A percentile compares a stretch with the other conserved stretches of the same genome.
phyloP scores from a whole-genome alignment of 2,113 vertebrate species.

The Tychaedon coryphoeus region DNA sequence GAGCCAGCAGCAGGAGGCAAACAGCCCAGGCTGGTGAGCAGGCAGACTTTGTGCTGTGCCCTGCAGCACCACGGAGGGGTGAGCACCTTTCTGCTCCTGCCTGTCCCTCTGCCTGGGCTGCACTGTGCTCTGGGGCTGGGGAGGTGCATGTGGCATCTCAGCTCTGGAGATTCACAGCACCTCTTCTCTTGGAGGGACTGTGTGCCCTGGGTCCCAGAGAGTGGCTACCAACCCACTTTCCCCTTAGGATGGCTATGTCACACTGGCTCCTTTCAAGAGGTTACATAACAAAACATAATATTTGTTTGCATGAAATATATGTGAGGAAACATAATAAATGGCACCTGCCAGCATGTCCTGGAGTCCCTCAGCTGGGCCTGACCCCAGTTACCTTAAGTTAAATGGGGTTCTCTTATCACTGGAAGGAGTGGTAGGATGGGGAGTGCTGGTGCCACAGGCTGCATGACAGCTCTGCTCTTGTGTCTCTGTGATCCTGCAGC shows the following conservation, averaged over 20 bases:
- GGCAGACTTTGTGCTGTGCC: too few species aligned
- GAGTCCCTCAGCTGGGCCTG: not conserved
- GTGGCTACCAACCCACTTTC: not conserved
- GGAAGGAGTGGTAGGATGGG: not conserved
- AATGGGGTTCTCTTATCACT: not conserved
- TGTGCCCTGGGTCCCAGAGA: not conserved
- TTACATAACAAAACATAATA: not conserved
- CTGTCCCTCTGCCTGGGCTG: not conserved
- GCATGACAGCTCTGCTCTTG: not conserved
- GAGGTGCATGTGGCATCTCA: not conserved
- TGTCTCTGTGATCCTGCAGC: not conserved
- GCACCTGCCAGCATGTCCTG: not conserved
- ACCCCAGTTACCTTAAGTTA: not conserved
- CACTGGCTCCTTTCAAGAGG: not conserved
- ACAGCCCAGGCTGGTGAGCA: not conserved
- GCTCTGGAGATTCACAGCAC: not conserved
- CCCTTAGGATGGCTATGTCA: not conserved
- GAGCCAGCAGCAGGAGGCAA: not conserved
- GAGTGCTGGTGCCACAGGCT: not conserved
- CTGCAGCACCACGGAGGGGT: fast-evolving
- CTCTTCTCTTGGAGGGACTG: not conserved
- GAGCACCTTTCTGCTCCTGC: not conserved
- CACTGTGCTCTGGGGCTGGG: not conserved
- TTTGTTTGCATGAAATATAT: too few species aligned
- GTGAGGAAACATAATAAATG: not conserved